These are phyloP conservation scores for Acanthurus tractus DNA, from an alignment of 2,797 vertebrate genomes.

Conservation along the genomic window DNA sequence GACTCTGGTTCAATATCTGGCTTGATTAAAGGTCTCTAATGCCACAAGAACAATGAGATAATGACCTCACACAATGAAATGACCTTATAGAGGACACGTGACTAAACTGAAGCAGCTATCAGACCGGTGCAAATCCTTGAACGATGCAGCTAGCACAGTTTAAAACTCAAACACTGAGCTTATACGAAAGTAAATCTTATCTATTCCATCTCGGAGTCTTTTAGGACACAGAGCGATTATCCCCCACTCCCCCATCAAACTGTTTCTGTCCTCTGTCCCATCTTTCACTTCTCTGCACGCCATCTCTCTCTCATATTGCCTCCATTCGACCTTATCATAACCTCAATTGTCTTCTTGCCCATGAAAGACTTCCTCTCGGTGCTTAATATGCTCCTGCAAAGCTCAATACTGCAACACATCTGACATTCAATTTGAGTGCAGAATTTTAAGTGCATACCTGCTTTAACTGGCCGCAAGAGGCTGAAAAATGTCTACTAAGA, in stretches of 20 bases:
- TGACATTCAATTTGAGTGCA: background rate
- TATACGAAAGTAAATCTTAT: background rate
- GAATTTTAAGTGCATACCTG: background rate
- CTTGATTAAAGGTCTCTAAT: conserved; percentile 18
- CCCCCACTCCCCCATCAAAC: background rate
- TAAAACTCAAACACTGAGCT: background rate
- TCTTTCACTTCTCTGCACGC: background rate
- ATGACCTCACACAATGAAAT: background rate
- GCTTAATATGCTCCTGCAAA: background rate
- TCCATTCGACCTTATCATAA: background rate
- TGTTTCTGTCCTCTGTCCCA: background rate
- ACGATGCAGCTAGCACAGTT: background rate
- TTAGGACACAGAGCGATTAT: background rate
- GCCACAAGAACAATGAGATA: background rate
- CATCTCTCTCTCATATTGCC: background rate
- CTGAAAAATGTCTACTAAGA: background rate
- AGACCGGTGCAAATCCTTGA: background rate
- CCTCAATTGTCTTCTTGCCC: background rate
- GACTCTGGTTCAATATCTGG: background rate
- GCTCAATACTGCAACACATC: background rate
- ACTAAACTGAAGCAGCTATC: background rate
- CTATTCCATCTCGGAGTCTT: conserved; percentile 1
- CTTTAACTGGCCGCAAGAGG: conserved; percentile 5
- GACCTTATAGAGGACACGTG: background rate
- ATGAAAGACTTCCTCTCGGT: no score